These are phyloP conservation scores for Mythimna impura DNA, from an alignment of 2,888 invertebrate species.

Conservation along the genomic window DNA sequence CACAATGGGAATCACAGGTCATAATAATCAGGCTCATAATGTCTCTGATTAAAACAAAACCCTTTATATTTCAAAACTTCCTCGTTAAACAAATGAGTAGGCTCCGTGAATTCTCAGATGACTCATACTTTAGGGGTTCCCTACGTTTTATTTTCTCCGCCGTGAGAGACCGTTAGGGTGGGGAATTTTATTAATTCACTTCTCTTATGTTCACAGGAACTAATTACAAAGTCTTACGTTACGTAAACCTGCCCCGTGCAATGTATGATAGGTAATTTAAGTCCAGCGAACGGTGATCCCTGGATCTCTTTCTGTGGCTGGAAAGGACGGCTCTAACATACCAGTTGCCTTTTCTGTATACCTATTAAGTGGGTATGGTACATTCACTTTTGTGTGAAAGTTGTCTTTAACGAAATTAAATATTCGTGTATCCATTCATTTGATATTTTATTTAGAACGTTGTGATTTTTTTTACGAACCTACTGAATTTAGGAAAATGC, in stretches of 20 bases:
- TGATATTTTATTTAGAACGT: background rate
- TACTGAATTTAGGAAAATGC: conserved; percentile 1
- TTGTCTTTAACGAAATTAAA: conserved; percentile 6
- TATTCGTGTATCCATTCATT: conserved; percentile 16
- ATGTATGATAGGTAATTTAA: conserved; percentile 56
- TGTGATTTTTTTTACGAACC: background rate
- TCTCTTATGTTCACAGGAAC: conserved; percentile 63
- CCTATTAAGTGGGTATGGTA: background rate
- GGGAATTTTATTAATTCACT: conserved; percentile 68
- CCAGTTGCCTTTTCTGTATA: conserved; percentile 19
- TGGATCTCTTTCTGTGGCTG: background rate
- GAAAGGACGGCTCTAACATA: conserved; percentile 21
- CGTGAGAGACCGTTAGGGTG: conserved; percentile 46
- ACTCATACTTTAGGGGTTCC: conserved; percentile 55
- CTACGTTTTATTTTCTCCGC: conserved; percentile 58
- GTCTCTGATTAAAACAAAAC: conserved; percentile 53
- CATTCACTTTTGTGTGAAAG: background rate
- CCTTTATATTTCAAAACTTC: conserved; percentile 52
- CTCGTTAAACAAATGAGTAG: conserved; percentile 49
- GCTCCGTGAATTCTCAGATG: conserved; percentile 49
- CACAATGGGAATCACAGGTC: conserved; percentile 28
- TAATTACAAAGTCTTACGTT: conserved; percentile 70
- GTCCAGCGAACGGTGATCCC: conserved; percentile 46
- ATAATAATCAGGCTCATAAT: conserved; percentile 31
- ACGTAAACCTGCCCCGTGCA: conserved; percentile 59